Percentiles rank a stretch among this genome's conserved stretches.
Conservation (phyloP, 2,113 vertebrate species). For the Neodontobutis hainanensis region DNA sequence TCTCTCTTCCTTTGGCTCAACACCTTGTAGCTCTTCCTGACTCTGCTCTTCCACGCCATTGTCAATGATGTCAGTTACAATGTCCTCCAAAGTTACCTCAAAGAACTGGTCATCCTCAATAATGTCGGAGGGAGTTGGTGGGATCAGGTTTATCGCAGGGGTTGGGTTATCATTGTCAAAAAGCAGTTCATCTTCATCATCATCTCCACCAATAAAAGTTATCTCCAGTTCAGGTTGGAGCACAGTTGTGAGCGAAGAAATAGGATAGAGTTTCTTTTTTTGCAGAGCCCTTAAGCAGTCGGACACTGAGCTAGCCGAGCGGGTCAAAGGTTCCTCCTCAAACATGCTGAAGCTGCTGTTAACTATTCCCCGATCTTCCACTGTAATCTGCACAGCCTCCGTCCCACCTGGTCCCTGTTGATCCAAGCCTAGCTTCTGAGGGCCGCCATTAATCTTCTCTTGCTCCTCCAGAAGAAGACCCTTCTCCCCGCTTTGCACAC, state of each 20-base stretch:
- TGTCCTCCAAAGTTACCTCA: constrained; percentile 69
- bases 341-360: constrained; percentile 68
- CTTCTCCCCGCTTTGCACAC: constrained; percentile 40
- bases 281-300: constrained; percentile 33
- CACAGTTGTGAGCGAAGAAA: constrained; percentile 65
- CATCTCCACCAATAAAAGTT: constrained; percentile 19
- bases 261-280: constrained; percentile 66
- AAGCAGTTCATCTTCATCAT: constrained; percentile 46
- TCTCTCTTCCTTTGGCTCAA: constrained; percentile 16
- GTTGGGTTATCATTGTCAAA: constrained; percentile 34
- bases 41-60: constrained; percentile 46
- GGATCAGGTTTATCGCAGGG: constrained; percentile 79
- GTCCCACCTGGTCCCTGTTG: constrained; percentile 39
- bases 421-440: constrained; percentile 26
- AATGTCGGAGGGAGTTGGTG: constrained; percentile 76
- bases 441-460: constrained; percentile 38
- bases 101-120: constrained; percentile 76
- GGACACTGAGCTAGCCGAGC: constrained; percentile 65
- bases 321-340: constrained; percentile 36
- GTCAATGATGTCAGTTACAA: constrained; percentile 39
- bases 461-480: constrained; percentile 35
- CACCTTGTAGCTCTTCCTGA: constrained; percentile 31
- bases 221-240: constrained; percentile 2
- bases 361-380: constrained; percentile 72
- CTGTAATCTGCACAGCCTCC: constrained; percentile 63